Percentiles rank a stretch among this genome's conserved stretches.
These are phyloP conservation scores for Oscarella lobularis DNA, from an alignment of 37 sponge, comb jelly and placozoan genomes.

Conservation along the genomic window DNA sequence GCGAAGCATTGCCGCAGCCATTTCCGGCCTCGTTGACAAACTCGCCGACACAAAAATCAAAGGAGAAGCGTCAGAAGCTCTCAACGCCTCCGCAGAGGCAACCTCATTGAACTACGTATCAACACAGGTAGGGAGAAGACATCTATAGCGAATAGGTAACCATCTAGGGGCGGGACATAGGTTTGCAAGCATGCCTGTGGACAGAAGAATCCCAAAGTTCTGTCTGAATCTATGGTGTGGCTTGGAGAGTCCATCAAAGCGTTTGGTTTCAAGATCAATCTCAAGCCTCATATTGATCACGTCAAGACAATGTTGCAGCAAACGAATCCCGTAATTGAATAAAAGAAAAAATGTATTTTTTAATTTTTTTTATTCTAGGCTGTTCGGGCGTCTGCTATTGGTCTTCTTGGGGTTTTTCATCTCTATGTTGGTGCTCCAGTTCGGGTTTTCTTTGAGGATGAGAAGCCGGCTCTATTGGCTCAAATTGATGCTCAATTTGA, in stretches of 20 bases:
- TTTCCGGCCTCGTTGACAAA: conserved; percentile 77
- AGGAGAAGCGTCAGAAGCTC: conserved; percentile 29
- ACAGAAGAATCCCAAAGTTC: conserved; percentile 91
- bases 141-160: neutral
- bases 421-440: conserved; percentile 61
- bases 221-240: conserved; percentile 71
- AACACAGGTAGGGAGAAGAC: conserved; percentile 44
- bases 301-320: conserved; percentile 61
- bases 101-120: conserved; percentile 50
- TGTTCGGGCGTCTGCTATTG: conserved; percentile 55
- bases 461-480: conserved; percentile 55
- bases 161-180: conserved; percentile 5
- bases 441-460: conserved; percentile 71
- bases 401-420: conserved; percentile 38
- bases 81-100: conserved; percentile 37
- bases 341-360: neutral
- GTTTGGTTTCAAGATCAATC: conserved; percentile 57
- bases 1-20: conserved; percentile 29
- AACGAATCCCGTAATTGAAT: conserved; percentile 41
- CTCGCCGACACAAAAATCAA: conserved; percentile 66
- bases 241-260: conserved; percentile 46
- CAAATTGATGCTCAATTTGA: conserved; percentile 75
- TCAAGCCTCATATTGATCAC: conserved; percentile 45
- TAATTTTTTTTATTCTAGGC: neutral
- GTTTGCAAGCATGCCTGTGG: conserved; percentile 53